Evolutionary conservation across 2,113 vertebrate genomes (phyloP).

Genomic region (Herpetotheres cachinnans): DNA sequence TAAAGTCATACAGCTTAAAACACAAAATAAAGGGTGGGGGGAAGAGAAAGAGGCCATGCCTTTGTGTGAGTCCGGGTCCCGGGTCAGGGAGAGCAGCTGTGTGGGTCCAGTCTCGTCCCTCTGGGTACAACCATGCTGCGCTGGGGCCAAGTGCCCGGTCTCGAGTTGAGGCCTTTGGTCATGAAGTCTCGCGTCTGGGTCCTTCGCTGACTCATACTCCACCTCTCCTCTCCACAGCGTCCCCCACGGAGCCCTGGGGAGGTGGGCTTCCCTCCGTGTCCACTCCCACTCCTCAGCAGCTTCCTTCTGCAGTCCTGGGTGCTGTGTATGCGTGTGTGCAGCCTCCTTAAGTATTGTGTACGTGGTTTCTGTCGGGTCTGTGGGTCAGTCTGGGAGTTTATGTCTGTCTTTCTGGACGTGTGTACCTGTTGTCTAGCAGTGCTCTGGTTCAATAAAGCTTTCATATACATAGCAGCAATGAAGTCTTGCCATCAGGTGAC

Average conservation of each 20-base stretch:
- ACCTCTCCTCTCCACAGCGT: neutral
- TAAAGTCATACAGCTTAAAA: conserved; percentile 69
- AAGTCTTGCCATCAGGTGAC: conserved; percentile 34
- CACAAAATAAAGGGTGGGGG: conserved; percentile 19
- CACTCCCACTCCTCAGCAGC: neutral
- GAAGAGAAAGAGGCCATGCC: conserved; percentile 3
- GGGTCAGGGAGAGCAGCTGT: neutral
- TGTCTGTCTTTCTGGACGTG: neutral
- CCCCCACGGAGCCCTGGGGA: neutral
- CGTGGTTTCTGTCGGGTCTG: neutral
- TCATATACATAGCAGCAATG: conserved; percentile 68
- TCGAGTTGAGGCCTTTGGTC: neutral
- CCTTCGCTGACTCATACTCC: neutral
- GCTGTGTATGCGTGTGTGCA: neutral
- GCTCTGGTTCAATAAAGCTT: conserved; percentile 66
- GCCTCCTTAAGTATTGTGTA: neutral
- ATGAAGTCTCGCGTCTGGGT: neutral
- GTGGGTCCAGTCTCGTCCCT: neutral
- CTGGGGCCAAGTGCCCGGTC: neutral
- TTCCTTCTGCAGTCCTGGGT: neutral
- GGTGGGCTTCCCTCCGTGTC: neutral
- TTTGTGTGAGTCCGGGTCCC: neutral
- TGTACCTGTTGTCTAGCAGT: conserved; percentile 18
- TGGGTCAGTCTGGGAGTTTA: conserved; percentile 7
- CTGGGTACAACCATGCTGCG: neutral